Evolutionary conservation across 2,888 invertebrate genomes (phyloP), one percentile per base, ranked within the genome.

Genomic region (Pimpla rufipes): DNA sequence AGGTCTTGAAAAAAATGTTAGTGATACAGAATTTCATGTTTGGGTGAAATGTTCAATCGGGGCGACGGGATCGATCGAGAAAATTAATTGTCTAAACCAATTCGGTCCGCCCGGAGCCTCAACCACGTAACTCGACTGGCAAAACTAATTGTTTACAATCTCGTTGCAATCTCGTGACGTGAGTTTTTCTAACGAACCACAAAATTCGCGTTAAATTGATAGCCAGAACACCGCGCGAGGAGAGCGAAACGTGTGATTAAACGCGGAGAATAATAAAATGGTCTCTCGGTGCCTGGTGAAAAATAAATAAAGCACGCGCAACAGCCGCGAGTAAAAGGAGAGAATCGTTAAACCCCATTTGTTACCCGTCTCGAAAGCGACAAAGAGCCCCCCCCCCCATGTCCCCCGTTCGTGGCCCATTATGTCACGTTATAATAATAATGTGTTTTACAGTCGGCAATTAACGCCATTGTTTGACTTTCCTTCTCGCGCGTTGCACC

Each of bases 401-500:
- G 2, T 3, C 29, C 29, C 29, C 29, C 29, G 29, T 29, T 5
- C 29, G 29, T 16, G 16, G 64, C 62, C 23, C 50, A 67, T 83
- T 79, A 71, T 75, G 83, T 83, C 79, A 76, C 79, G 67, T 76
- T 79, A 79, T 83, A 76, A 83, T 67, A 50, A 79, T 75, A 42
- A 73, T 76, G 71, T 67, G 50, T 79, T 83, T 79, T 83, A 79
- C 76, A 52, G 76, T 79, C 71, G 70, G 67, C 83, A 83, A 83
- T 83, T 83, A 83, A 83, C 75, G 45, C 71, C 79, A 83, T 83
- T 83, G 83, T 83, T 83, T 83, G 73, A 79, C 83, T 83, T 83
- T 83, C 79, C 79, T 79, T 67, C 66, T 76, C 64, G 76, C 47
- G 29, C n/a, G 68, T 70, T 75, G 62, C 64, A 47, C 68, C 42